Conservation (phyloP, 35 echinoderm and acorn worm species). For the Stichopus chloronotus region DNA sequence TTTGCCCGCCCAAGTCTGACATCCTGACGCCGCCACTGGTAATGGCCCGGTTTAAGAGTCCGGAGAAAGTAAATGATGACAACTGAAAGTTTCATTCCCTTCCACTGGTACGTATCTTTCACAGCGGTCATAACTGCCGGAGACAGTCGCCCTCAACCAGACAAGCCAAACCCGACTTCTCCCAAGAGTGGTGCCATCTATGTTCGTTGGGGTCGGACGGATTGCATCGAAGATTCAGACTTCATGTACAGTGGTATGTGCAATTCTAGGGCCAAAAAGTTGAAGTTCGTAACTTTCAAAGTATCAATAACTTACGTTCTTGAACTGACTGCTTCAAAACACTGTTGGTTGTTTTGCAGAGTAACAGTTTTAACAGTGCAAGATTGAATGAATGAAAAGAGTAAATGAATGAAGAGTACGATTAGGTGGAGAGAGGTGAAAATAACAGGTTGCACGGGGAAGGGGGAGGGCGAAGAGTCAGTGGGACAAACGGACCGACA, state of each 20-base stretch:
- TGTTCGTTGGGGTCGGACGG: constrained; percentile 15
- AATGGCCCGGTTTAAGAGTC: too few species aligned
- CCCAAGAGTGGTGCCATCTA: not conserved
- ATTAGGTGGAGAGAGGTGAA: too few species aligned
- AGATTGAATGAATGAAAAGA: not conserved
- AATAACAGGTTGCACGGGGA: not conserved
- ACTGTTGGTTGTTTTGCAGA: not conserved
- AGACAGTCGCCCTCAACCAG: not conserved
- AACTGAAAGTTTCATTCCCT: too few species aligned
- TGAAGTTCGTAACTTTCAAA: not conserved
- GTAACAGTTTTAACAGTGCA: not conserved
- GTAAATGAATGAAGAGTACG: not conserved
- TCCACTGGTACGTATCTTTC: not conserved
- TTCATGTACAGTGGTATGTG: constrained; percentile 10
- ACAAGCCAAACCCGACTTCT: too few species aligned
- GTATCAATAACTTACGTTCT: not conserved
- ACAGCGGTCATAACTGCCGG: not conserved
- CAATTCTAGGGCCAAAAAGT: not conserved
- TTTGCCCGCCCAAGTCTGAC: too few species aligned
- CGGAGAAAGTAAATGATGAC: too few species aligned
- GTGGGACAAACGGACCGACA: not conserved
- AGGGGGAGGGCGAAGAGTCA: not conserved
- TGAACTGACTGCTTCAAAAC: not conserved
- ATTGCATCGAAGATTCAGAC: not conserved
- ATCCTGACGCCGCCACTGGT: too few species aligned